A percentile compares a stretch with the other conserved stretches of the same genome.
Evolutionary conservation across 1,140 invertebrate genomes (phyloP).

Genomic region (Ceratoteleas bidentatus): DNA sequence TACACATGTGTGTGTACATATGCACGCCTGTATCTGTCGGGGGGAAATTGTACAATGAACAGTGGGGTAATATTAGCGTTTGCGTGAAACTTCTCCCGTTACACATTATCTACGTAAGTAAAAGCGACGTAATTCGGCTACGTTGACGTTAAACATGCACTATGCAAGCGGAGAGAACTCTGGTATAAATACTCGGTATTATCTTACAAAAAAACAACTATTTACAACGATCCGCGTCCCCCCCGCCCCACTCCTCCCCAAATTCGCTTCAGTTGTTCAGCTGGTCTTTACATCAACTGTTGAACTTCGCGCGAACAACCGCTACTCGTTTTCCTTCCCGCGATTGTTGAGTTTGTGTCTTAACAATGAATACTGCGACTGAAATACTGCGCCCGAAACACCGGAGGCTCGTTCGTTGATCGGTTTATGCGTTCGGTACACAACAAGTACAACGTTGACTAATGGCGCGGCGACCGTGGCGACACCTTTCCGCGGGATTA

Average conservation of each 20-base stretch:
- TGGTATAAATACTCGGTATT: conserved; percentile 32
- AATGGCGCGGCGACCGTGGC: not conserved
- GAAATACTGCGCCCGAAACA: conserved; percentile 43
- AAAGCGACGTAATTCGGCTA: conserved; percentile 60
- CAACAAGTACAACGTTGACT: conserved; percentile 41
- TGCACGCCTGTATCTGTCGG: too few relatives aligned
- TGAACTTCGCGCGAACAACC: too few relatives aligned
- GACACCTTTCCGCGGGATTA: too few relatives aligned
- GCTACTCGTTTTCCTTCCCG: not conserved
- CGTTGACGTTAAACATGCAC: conserved; percentile 44
- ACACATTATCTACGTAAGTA: conserved; percentile 40
- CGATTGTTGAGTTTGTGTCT: conserved; percentile 3
- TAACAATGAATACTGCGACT: conserved; percentile 41
- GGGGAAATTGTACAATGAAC: conserved; percentile 51
- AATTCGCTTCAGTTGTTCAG: too few relatives aligned
- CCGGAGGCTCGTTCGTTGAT: conserved; percentile 34
- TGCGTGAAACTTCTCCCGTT: conserved; percentile 20
- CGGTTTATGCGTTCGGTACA: conserved; percentile 5
- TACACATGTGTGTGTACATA: too few relatives aligned
- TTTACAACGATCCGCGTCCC: conserved; percentile 25
- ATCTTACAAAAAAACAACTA: conserved; percentile 56
- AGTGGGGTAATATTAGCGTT: conserved; percentile 13
- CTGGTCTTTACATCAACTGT: not conserved
- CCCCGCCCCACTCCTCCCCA: not conserved
- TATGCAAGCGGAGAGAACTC: conserved; percentile 51